A percentile compares a stretch with the other conserved stretches of the same genome.
Conservation (phyloP, 2,888 invertebrate genomes). For the Congeria kusceri region DNA sequence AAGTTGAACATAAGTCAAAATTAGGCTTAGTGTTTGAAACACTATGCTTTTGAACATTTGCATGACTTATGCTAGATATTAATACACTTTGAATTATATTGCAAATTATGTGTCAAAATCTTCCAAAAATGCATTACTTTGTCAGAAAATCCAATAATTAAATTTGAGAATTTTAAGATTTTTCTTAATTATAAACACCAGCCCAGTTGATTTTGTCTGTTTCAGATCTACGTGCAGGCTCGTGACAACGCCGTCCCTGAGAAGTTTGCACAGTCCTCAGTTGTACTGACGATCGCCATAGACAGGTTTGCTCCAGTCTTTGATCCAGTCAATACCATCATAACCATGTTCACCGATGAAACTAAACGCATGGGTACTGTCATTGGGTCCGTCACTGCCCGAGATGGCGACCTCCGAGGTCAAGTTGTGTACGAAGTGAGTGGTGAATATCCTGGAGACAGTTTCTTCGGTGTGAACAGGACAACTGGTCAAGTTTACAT, state of each 20-base stretch:
- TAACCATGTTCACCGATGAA: slow-evolving; percentile 57
- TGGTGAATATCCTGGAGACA: slow-evolving; percentile 56
- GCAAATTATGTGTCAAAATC: too few species aligned
- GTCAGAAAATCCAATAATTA: too few species aligned
- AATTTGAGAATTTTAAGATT: too few species aligned
- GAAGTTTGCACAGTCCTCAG: slow-evolving; percentile 55
- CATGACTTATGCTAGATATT: too few species aligned
- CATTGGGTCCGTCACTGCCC: slow-evolving; percentile 61
- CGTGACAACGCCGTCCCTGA: slow-evolving; percentile 73
- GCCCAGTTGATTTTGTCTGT: neutral
- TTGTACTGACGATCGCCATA: slow-evolving; percentile 72
- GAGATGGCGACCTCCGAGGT: slow-evolving; percentile 67
- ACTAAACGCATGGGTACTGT: slow-evolving; percentile 37
- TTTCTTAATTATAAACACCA: too few species aligned
- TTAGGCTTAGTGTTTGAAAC: too few species aligned
- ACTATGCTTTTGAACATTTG: too few species aligned
- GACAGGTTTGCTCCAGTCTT: slow-evolving; percentile 65
- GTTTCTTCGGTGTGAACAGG: slow-evolving; percentile 62
- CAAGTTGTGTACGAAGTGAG: slow-evolving; percentile 59
- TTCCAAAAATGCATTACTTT: too few species aligned
- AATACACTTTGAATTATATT: too few species aligned
- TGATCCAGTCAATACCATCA: slow-evolving; percentile 13
- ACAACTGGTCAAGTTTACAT: slow-evolving; percentile 61
- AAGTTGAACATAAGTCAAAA: too few species aligned
- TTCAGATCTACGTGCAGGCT: slow-evolving; percentile 68